These are phyloP conservation scores for Paramisgurnus dabryanus DNA, from an alignment of 2,113 vertebrate genomes.

Conservation along the genomic window DNA sequence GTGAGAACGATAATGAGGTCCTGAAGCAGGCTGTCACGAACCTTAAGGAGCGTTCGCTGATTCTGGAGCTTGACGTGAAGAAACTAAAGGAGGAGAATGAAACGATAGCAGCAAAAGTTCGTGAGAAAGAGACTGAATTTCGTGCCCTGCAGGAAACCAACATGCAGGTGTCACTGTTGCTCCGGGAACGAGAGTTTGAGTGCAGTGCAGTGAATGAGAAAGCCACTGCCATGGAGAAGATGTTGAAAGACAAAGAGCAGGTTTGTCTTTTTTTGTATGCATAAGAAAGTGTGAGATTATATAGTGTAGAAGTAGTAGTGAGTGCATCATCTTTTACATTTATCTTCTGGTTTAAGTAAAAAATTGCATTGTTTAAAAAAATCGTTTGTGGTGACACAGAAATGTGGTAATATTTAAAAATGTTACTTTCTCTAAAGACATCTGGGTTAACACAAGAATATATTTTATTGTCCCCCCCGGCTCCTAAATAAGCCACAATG, in stretches of 20 bases:
- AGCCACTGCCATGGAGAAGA: conserved; percentile 86
- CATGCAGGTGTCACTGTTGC: conserved; percentile 93
- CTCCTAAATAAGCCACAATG: background rate
- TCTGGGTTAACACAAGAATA: background rate
- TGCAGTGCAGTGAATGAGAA: conserved; percentile 87
- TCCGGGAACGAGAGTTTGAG: conserved; percentile 93
- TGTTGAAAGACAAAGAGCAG: conserved; percentile 93
- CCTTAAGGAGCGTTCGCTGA: conserved; percentile 88
- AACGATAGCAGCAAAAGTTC: conserved; percentile 73
- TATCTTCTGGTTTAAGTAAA: too few relatives aligned
- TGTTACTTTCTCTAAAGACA: too few relatives aligned
- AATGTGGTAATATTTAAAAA: too few relatives aligned
- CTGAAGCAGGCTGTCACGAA: conserved; percentile 96
- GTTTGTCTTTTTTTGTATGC: conserved; percentile 64
- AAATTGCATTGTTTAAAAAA: too few relatives aligned
- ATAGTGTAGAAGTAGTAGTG: too few relatives aligned
- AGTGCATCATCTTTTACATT: too few relatives aligned
- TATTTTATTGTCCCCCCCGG: background rate
- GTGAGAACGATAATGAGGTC: conserved; percentile 92
- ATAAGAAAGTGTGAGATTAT: too few relatives aligned
- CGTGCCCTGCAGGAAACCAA: conserved; percentile 94
- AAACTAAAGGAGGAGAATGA: conserved; percentile 95
- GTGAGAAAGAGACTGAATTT: conserved; percentile 91
- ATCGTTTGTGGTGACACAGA: too few relatives aligned
- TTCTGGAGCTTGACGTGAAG: conserved; percentile 86